Evolutionary conservation across 2,797 vertebrate genomes (phyloP).

Genomic region (Lepus oiostolus): DNA sequence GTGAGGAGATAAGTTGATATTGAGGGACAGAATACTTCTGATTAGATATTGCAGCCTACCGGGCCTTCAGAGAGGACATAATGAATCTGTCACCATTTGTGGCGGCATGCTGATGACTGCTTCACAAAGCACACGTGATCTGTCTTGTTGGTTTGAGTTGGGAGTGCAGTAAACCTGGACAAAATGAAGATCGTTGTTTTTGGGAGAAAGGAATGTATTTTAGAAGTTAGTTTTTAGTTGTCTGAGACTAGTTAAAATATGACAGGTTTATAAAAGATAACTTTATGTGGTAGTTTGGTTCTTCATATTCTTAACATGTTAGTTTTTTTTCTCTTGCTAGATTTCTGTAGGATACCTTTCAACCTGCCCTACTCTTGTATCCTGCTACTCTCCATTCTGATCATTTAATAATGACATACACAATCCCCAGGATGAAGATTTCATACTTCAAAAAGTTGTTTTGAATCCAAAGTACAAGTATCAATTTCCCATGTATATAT

Average conservation of each 20-base stretch:
- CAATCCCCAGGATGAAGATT: not conserved
- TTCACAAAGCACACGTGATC: not conserved
- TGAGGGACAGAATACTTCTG: not conserved
- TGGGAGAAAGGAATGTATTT: slow-evolving; percentile 61
- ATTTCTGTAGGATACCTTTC: not conserved
- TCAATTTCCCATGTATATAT: not conserved
- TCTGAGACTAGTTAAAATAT: slow-evolving; percentile 47
- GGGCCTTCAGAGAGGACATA: not conserved
- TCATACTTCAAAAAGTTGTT: slow-evolving; percentile 58
- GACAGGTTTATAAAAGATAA: slow-evolving; percentile 46
- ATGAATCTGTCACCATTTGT: not conserved
- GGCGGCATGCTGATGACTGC: not conserved
- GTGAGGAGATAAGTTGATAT: not conserved
- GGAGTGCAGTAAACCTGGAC: not conserved
- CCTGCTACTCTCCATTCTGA: slow-evolving; percentile 29
- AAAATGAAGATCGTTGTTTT: slow-evolving; percentile 31
- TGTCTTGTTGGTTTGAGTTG: not conserved
- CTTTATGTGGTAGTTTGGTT: slow-evolving; percentile 60
- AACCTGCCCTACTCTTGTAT: not conserved
- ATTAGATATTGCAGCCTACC: not conserved
- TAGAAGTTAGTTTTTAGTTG: slow-evolving; percentile 33
- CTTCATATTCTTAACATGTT: slow-evolving; percentile 1
- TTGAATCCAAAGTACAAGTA: not conserved
- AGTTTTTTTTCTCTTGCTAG: not conserved
- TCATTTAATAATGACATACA: not conserved